phyloP scores from a whole-genome alignment of 2,888 invertebrate genomes.

The Autographa pulchrina region DNA sequence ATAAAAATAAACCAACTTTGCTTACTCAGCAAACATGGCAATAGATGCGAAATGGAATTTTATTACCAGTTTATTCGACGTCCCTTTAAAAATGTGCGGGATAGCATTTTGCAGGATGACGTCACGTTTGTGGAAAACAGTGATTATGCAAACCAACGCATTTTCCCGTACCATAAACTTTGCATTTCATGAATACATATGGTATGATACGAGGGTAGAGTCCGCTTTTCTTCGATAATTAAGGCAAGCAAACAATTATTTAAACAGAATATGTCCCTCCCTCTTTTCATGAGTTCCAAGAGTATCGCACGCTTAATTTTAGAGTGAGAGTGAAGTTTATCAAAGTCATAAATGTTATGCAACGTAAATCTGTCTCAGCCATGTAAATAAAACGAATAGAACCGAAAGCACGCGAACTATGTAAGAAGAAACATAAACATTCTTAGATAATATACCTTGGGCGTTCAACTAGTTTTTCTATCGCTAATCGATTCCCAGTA shows the following conservation, averaged over 20 bases:
- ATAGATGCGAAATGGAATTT: constrained; percentile 7
- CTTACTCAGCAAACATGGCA: constrained; percentile 12
- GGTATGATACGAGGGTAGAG: constrained; percentile 11
- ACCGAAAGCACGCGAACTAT: background rate
- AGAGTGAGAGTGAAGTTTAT: too few species aligned
- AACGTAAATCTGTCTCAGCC: background rate
- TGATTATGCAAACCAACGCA: constrained; percentile 24
- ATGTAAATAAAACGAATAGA: background rate
- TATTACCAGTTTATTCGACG: constrained; percentile 11
- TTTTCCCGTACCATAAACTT: constrained; percentile 12
- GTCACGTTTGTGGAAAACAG: background rate
- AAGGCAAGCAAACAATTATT: background rate
- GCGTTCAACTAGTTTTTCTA: background rate
- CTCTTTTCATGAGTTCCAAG: too few species aligned
- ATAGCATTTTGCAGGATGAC: background rate
- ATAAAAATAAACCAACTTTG: constrained; percentile 19
- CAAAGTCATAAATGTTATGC: background rate
- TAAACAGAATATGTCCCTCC: background rate
- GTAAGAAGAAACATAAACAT: constrained; percentile 2
- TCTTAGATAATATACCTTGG: background rate
- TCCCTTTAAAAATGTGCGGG: constrained; percentile 2
- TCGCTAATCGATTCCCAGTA: constrained; percentile 9
- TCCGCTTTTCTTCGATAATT: constrained; percentile 2
- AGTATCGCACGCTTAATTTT: too few species aligned
- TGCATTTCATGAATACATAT: constrained; percentile 6